phyloP scores from a whole-genome alignment of 1,140 invertebrate species.

The Colletes gigas region DNA sequence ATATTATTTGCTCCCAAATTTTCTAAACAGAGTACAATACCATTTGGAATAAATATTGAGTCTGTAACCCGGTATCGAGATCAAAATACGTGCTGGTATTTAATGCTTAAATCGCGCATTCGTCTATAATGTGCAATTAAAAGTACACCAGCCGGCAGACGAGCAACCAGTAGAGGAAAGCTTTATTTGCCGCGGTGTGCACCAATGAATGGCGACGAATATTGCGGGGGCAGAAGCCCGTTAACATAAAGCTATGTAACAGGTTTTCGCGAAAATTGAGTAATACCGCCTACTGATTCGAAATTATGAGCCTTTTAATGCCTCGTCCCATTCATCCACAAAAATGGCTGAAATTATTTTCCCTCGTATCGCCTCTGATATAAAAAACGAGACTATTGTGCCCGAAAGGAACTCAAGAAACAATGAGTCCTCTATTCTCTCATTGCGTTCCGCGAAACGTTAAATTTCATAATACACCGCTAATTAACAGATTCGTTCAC shows the following conservation, averaged over 20 bases:
- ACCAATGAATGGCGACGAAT: constrained; percentile 50
- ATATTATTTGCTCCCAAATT: no score
- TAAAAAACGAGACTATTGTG: not conserved
- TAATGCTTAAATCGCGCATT: constrained; percentile 13
- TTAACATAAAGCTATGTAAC: constrained; percentile 76
- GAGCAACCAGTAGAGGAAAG: constrained; percentile 21
- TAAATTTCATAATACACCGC: not conserved
- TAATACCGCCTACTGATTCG: constrained; percentile 68
- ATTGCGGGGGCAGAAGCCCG: constrained; percentile 33
- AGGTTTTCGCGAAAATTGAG: constrained; percentile 71
- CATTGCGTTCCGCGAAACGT: not conserved
- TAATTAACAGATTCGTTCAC: no score
- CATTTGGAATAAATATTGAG: no score
- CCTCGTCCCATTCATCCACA: constrained; percentile 44
- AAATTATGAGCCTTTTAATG: constrained; percentile 72
- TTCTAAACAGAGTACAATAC: no score
- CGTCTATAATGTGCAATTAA: constrained; percentile 75
- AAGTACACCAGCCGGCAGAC: constrained; percentile 15
- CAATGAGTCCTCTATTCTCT: not conserved
- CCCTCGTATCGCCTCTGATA: not conserved
- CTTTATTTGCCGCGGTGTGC: constrained; percentile 6
- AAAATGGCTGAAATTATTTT: constrained; percentile 57
- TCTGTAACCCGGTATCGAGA: no score
- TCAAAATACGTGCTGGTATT: constrained; percentile 32
- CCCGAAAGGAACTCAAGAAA: not conserved